phyloP scores from a whole-genome alignment of 35 echinoderm and acorn worm genomes.

The Eucidaris tribuloides region DNA sequence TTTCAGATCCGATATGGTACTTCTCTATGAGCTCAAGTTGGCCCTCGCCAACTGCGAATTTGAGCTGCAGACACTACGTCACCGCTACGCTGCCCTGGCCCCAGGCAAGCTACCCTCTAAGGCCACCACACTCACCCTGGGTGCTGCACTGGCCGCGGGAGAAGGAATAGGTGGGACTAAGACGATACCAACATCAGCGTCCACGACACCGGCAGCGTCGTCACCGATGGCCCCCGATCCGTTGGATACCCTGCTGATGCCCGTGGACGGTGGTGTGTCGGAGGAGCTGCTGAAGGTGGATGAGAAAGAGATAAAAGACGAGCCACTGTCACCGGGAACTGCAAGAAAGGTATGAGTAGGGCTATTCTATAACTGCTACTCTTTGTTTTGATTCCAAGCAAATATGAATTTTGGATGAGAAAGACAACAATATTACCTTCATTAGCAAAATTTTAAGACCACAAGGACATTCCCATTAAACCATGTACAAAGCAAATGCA shows the following conservation, averaged over 20 bases:
- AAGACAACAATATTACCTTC: too few relatives aligned
- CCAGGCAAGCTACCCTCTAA: constrained; percentile 86
- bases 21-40: constrained; percentile 94
- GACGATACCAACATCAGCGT: too few relatives aligned
- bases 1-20: constrained; percentile 93
- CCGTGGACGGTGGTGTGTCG: neutral
- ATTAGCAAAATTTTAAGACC: too few relatives aligned
- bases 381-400: too few relatives aligned
- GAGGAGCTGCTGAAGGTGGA: neutral
- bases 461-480: too few relatives aligned
- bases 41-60: constrained; percentile 97
- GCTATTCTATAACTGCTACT: too few relatives aligned
- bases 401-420: too few relatives aligned
- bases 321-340: neutral
- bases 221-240: neutral
- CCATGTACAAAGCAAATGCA: too few relatives aligned
- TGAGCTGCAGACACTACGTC: constrained; percentile 95
- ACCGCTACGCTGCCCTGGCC: constrained; percentile 76
- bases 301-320: constrained; percentile 5
- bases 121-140: neutral
- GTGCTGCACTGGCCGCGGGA: constrained; percentile 15
- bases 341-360: constrained; percentile 9
- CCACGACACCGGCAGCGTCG: neutral
- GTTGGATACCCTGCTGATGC: neutral
- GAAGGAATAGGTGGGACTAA: constrained; percentile 24